A percentile compares a stretch with the other conserved stretches of the same genome.
Conservation (phyloP, 2,113 vertebrate genomes). For the Cinclus mexicanus region DNA sequence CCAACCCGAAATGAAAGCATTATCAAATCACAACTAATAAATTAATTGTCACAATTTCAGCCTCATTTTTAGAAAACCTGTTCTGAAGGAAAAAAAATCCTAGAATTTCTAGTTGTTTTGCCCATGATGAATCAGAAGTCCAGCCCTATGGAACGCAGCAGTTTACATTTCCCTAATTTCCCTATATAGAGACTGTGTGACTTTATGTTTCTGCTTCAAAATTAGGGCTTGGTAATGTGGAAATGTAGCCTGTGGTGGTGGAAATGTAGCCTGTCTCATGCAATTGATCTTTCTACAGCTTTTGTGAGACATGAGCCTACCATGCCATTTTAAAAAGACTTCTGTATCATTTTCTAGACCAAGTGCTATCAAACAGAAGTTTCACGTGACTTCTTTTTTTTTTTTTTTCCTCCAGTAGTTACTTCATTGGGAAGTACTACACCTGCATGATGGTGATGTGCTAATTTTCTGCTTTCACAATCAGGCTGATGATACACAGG, state of each 20-base stretch:
- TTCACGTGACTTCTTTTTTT: neutral
- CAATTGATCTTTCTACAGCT: neutral
- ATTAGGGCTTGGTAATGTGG: neutral
- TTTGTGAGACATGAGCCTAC: neutral
- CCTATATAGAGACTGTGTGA: neutral
- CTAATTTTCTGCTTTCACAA: neutral
- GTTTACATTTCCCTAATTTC: neutral
- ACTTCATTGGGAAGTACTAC: neutral
- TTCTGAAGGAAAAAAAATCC: neutral
- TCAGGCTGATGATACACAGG: neutral
- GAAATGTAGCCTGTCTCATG: neutral
- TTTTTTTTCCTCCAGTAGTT: neutral
- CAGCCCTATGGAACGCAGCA: neutral
- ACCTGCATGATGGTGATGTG: neutral
- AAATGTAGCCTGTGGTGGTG: neutral
- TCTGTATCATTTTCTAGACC: neutral
- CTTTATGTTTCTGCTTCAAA: neutral
- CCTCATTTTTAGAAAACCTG: neutral
- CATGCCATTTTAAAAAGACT: neutral
- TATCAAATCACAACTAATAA: neutral
- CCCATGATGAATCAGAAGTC: neutral
- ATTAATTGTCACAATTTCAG: neutral
- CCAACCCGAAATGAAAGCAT: neutral
- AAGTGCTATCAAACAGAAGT: neutral
- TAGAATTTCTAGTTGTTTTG: neutral